These are phyloP conservation scores for Chydorus sphaericus DNA, from an alignment of 2,888 invertebrate species.

Conservation along the genomic window DNA sequence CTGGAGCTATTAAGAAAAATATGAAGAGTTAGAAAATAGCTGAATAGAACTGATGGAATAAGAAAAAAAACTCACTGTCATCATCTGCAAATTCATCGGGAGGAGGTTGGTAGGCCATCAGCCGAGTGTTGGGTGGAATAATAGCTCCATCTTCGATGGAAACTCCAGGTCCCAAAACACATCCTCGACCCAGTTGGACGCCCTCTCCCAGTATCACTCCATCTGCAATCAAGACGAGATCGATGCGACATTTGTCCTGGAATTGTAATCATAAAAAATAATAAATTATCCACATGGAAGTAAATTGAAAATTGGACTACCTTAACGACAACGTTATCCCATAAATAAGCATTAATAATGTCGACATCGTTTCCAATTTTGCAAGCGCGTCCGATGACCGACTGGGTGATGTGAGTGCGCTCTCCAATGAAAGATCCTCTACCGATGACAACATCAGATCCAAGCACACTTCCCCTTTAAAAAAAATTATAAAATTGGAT, in stretches of 20 bases:
- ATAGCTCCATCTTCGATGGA: conserved; percentile 14
- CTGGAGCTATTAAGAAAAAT: too few species aligned
- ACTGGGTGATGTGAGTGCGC: conserved; percentile 44
- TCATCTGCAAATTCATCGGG: conserved; percentile 8
- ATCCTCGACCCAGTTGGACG: conserved; percentile 29
- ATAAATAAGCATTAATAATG: conserved; percentile 56
- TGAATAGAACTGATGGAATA: too few species aligned
- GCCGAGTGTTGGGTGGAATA: conserved; percentile 16
- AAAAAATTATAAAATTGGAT: conserved; percentile 13
- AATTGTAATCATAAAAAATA: conserved; percentile 15
- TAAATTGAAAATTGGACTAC: too few species aligned
- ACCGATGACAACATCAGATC: conserved; percentile 65
- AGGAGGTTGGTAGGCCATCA: conserved; percentile 9
- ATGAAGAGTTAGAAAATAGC: too few species aligned
- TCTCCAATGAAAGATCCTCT: conserved; percentile 48
- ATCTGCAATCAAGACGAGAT: conserved; percentile 47
- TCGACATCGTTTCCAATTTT: conserved; percentile 56
- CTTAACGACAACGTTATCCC: conserved; percentile 54
- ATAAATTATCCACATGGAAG: background rate
- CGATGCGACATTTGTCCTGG: conserved; percentile 43
- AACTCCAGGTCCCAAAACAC: conserved; percentile 24
- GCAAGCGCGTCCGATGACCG: conserved; percentile 64
- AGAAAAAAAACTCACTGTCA: background rate
- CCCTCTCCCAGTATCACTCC: conserved; percentile 33
- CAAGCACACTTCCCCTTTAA: conserved; percentile 45